Evolutionary conservation across 2,797 vertebrate species (phyloP), one percentile per base, ranked within the genome.

Genomic region (Manis javanica): DNA sequence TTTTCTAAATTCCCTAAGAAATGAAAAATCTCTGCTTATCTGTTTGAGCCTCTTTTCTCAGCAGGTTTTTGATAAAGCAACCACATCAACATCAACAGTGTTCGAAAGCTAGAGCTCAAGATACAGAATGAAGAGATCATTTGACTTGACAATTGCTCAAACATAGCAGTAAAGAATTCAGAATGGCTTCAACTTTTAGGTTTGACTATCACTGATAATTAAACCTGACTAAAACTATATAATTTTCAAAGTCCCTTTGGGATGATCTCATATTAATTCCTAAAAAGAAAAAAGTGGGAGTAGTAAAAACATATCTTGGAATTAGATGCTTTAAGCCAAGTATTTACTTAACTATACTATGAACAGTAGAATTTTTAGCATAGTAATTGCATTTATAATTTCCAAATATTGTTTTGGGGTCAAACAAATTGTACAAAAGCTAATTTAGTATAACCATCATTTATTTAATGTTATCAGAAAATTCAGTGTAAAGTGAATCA

Each of bases 191-290:
- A 51, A 68, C 1, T 68, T 59, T 82, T 69, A 74, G 29, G 11
- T 75, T 94, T 78, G 57, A 96, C 26, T 83, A 18, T 68, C 26
- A 74, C n/a, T 86, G 7, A 16, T 93, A 78, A 96, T 64, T 87
- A 90, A 90, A 71, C n/a, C 15, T 77, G 31, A 72, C 2, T 51
- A 72, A 88, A 91, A 37, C 14, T 19, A 59, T 21, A 66, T 39
- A 53, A 26, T 89, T 96, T 91, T 69, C 29, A 64, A 88, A 82
- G 31, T 57, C n/a, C 51, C 34, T 94, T 91, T 87, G 34, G 4
- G 34, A 75, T 88, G 18, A 69, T 55, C 9, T 82, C 64, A 78
- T 51, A 29, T 71, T 64, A 83, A 75, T 68, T 93, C 31, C 34
- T 16, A 29, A 69, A 82, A 84, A 39, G 9, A 69, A 78, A 68